Percentiles rank a stretch among this genome's conserved stretches.
Conservation (phyloP, 2,888 invertebrate genomes). For the Trachelus tabidus region DNA sequence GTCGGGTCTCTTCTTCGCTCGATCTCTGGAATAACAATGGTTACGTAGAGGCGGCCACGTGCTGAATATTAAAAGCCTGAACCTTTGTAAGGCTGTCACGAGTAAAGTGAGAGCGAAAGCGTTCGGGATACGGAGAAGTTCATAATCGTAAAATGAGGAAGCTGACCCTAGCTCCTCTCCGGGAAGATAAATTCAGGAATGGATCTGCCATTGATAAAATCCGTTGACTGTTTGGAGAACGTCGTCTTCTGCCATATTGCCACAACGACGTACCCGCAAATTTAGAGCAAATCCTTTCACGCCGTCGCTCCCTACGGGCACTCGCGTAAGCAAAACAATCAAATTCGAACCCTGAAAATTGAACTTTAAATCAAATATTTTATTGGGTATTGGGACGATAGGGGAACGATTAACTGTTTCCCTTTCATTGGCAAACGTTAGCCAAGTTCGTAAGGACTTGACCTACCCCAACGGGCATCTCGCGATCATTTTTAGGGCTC, state of each 20-base stretch:
- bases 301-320: not conserved
- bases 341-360: not conserved
- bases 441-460: not conserved
- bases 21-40: not conserved
- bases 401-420: not conserved
- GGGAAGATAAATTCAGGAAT: not conserved
- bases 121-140: not conserved
- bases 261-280: not conserved
- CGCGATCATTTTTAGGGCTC: not conserved
- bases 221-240: not conserved
- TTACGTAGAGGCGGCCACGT: not conserved
- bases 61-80: not conserved
- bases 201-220: not conserved
- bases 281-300: not conserved
- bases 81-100: not conserved
- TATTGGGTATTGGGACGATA: not conserved
- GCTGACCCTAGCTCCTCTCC: not conserved
- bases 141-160: not conserved
- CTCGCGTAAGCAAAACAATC: not conserved
- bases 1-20: not conserved
- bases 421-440: not conserved
- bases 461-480: not conserved
- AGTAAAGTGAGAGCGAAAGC: not conserved
- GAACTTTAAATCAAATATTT: not conserved
- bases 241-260: not conserved